phyloP scores from a whole-genome alignment of 1,140 invertebrate species.

The Drosophila auraria region DNA sequence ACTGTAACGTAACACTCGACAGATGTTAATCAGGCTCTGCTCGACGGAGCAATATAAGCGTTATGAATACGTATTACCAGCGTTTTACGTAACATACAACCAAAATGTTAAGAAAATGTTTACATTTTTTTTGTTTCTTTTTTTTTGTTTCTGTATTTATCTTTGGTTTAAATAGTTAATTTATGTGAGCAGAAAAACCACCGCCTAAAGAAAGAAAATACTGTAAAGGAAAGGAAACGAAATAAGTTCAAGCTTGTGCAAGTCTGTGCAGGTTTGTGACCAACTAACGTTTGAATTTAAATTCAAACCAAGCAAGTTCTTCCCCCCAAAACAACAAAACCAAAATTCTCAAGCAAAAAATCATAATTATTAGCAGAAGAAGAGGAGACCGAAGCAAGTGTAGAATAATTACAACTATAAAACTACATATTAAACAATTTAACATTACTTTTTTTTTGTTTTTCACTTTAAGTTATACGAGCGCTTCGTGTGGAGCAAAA shows the following conservation, averaged over 20 bases:
- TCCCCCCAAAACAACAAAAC: constrained; percentile 27
- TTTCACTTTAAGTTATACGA: constrained; percentile 12
- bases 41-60: constrained; percentile 3
- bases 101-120: constrained; percentile 2
- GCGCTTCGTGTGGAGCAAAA: constrained; percentile 8
- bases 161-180: constrained; percentile 26
- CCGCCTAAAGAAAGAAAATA: constrained; percentile 60
- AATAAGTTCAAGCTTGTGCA: neutral
- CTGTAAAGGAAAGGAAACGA: constrained; percentile 40
- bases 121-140: constrained; percentile 1
- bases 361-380: constrained; percentile 5
- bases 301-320: constrained; percentile 27
- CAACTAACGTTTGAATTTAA: constrained; percentile 1
- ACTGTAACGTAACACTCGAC: constrained; percentile 3
- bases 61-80: constrained; percentile 35
- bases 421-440: constrained; percentile 3
- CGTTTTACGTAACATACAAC: constrained; percentile 28
- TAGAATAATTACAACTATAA: constrained; percentile 22
- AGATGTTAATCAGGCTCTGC: neutral
- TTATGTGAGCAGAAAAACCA: constrained; percentile 61
- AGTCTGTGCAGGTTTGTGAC: neutral
- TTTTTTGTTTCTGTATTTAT: neutral
- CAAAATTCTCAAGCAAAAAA: constrained; percentile 33
- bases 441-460: constrained; percentile 11
- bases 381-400: neutral